Base-by-base conservation (phyloP, 2,888 invertebrate species). In the Sepioteuthis lessoniana region DNA sequence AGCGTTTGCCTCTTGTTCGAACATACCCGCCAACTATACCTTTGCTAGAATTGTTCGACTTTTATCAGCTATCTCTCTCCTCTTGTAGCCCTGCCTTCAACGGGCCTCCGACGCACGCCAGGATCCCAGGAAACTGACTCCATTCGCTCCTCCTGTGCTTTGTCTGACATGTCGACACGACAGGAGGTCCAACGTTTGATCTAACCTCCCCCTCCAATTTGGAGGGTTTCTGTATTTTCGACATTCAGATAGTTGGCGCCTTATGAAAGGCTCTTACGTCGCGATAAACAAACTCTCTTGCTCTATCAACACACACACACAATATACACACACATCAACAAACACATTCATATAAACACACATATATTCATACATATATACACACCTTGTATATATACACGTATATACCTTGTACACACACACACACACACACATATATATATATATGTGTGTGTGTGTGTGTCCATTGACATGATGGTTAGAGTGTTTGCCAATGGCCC, bases 141-240 rank as follows among this genome's bases (percentile, higher is more conserved):
- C 76, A 76, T 76, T n/a, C 0, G 76, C 76, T n/a, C 76, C 76
- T 76, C 76, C 76, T 76, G 76, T 76, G 76, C 76, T n/a, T 76
- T 76, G 76, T 76, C 76, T 35, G 76, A 76, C 76, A 76, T n/a
- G n/a, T 76, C n/a, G n/a, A 76, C 76, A n/a, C 76, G 76, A 76
- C 76, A n/a, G 76, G 76, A 76, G n/a, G n/a, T 13, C 76, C 4
- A 16, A 35, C n/a, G 13, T 76, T 76, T 76, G 76, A 76, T 76
- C 76, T 76, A 13, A n/a, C n/a, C 16, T n/a, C 19, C 76, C 0
- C 76, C 76, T n/a, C n/a, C n/a, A n/a, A 76, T 76, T n/a, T 76
- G 76, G 76, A 16, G 76, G 1, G 76, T 76, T 76, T 16, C 76
- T 76, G n/a, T 76, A n/a, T n/a, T 28, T 76, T 76, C 76, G 76